Base-by-base conservation (phyloP, 2,888 invertebrate genomes). In the Catocala sponsa region DNA sequence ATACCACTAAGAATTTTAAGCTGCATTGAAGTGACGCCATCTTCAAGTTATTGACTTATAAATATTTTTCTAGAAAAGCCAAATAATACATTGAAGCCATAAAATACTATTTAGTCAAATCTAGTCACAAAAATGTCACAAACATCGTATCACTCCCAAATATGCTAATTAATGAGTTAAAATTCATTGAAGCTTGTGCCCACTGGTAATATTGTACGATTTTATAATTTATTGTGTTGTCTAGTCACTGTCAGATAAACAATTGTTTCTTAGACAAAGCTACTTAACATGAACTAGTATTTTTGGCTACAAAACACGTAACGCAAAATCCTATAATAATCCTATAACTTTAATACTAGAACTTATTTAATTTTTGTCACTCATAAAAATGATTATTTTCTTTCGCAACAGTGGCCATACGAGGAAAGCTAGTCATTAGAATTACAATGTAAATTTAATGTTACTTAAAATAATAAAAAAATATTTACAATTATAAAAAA, bases 401-500 rank as follows among this genome's bases (percentile, higher is more conserved):
- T 80, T 85, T 85, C 71, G 81, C 82, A 80, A 84, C 86, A 84
- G 90, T 88, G 92, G 94, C 93, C 93, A 91, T 93, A 91, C 88
- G 92, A 92, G 90, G 90, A 88, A 89, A 91, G 87, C 94, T 94
- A 94, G 94, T 94, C 94, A 94, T 92, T 94, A 94, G 94, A 86
- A 72, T 88, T 86, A 93, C 92, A 90, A 80, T 90, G 89, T 93
- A 93, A 93, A 91, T 89, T 91, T 88, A 92, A 90, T 88, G 85
- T 89, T 87, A 76, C 76, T 74, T 77, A 77, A 77, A 76, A 68
- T 74, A 91, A 79, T 78, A 81, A 87, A 84, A 85, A 88, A 89
- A 86, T 93, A 93, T 93, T 93, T 94, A 94, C 92, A 92, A 83
- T 87, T 89, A 88, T 83, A 81, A 80, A 75, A 74, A 80, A 73